Evolutionary conservation across 2,888 invertebrate genomes (phyloP), one percentile per base, ranked within the genome.

Genomic region (Nebria brevicollis): DNA sequence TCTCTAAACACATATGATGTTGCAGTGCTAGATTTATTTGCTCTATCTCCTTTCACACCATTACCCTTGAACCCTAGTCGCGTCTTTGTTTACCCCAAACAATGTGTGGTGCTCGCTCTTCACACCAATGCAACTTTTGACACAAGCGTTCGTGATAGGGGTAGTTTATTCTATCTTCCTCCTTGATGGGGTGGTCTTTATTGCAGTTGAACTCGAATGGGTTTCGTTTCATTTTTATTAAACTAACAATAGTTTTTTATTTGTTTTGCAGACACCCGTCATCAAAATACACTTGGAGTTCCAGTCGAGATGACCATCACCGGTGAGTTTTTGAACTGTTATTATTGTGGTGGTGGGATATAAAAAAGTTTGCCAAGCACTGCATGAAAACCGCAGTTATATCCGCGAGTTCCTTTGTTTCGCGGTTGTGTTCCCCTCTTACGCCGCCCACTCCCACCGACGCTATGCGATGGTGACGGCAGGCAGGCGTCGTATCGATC

Each of bases 31-130:
- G 74, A 78, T 78, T 78, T 78, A 78, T 78, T 72, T 42, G 26
- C 20, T 78, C 78, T 78, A 78, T 78, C 78, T 78, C 78, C 66
- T 72, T 78, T 73, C 73, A 42, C 78, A 34, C 78, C 78, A 78
- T 78, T 78, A 78, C 43, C 73, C 78, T 42, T 74, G 64, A 73
- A 65, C 70, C 73, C 41, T 78, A 70, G 72, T 65, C 34, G 66
- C 42, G 34, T 78, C 73, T 73, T 64, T 72, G 34, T 70, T 70
- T 70, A 70, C 70, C 6, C 10, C 34, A 54, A 54, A 54, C 54
- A 54, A 34, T 70, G 70, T 13, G 66, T 34, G n/a, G 26, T 26
- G 26, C 25, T 70, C 20, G n/a, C n/a, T 20, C 25, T 20, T 70
- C 54, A 54, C 54, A 25, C 68, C 68, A 68, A 68, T 68, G 34